Evolutionary conservation across 2,113 vertebrate genomes (phyloP), one percentile per base, ranked within the genome.

Genomic region (Gambusia holbrooki): DNA sequence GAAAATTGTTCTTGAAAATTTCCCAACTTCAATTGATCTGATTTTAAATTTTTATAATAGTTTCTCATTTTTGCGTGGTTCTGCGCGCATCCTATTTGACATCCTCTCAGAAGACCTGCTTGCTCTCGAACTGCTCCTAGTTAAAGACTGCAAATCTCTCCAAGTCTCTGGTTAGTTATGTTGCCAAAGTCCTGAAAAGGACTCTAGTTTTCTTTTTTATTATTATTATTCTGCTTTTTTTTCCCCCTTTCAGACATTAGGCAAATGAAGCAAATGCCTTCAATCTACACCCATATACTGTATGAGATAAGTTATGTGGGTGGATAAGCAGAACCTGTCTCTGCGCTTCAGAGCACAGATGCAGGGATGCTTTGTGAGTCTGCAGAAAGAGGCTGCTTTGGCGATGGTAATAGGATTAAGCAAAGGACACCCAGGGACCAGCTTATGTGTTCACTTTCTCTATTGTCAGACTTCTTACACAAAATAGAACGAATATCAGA

Each of bases 371-470:
- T 91, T 86, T 89, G 86, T 88, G 83, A 90, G 87, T 75, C 51
- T 74, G 71, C 63, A 87, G 77, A 86, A 88, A 90, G 76, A 88
- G 80, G 79, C 88, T 88, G 77, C 90, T 91, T 91, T 91, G 86
- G 80, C 82, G 79, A 66, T 72, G 81, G 69, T 93, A 92, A 93
- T 90, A 91, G 92, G 92, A 93, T 93, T 93, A 91, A 54, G 80
- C 74, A 75, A 37, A 81, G 90, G 89, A 93, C 93, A 93, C 91
- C 89, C 92, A 89, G 87, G 80, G 90, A 89, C 80, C 80, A 79
- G 86, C 85, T 89, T 91, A 85, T 87, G 86, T 87, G 85, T 84
- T 93, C 90, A 88, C 88, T 90, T 80, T 85, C 86, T 87, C 90
- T 81, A 76, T 80, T 84, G 84, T 91, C 88, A 80, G 88, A 89